phyloP scores from a whole-genome alignment of 2,888 invertebrate genomes.

The Eilema sororculum region DNA sequence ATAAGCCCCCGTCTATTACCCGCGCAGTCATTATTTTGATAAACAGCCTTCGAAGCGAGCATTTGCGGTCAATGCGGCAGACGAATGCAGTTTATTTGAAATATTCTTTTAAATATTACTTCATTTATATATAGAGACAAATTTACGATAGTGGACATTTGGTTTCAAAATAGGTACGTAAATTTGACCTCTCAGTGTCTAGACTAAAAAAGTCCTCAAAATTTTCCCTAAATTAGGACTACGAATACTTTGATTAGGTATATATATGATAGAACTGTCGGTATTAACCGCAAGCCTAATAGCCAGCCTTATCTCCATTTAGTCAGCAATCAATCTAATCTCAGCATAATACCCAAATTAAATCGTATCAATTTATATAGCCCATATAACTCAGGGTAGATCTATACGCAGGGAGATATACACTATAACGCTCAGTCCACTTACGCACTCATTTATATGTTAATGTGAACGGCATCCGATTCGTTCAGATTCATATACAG shows the following conservation, averaged over 20 bases:
- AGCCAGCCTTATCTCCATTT: slow-evolving; percentile 39
- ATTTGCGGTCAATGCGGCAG: slow-evolving; percentile 83
- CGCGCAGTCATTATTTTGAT: slow-evolving; percentile 84
- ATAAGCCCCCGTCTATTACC: slow-evolving; percentile 68
- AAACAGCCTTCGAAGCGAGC: slow-evolving; percentile 76
- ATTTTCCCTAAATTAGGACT: not conserved
- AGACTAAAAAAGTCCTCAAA: not conserved
- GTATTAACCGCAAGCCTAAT: slow-evolving; percentile 33
- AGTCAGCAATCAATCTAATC: slow-evolving; percentile 57
- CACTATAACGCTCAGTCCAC: slow-evolving; percentile 77
- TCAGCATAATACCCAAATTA: slow-evolving; percentile 54
- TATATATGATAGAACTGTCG: slow-evolving; percentile 2
- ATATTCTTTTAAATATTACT: slow-evolving; percentile 76
- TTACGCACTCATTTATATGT: slow-evolving; percentile 86
- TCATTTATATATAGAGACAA: slow-evolving; percentile 71
- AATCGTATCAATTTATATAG: slow-evolving; percentile 67
- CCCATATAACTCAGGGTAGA: slow-evolving; percentile 65
- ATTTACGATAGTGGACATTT: slow-evolving; percentile 50
- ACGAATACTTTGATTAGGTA: not conserved
- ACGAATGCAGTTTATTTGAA: slow-evolving; percentile 78
- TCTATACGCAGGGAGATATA: slow-evolving; percentile 68
- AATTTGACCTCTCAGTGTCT: not conserved
- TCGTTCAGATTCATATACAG: slow-evolving; percentile 80
- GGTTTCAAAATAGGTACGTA: not conserved
- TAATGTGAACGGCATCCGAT: slow-evolving; percentile 79